Evolutionary conservation across 2,888 invertebrate genomes (phyloP).

Genomic region (Perdita meconis): DNA sequence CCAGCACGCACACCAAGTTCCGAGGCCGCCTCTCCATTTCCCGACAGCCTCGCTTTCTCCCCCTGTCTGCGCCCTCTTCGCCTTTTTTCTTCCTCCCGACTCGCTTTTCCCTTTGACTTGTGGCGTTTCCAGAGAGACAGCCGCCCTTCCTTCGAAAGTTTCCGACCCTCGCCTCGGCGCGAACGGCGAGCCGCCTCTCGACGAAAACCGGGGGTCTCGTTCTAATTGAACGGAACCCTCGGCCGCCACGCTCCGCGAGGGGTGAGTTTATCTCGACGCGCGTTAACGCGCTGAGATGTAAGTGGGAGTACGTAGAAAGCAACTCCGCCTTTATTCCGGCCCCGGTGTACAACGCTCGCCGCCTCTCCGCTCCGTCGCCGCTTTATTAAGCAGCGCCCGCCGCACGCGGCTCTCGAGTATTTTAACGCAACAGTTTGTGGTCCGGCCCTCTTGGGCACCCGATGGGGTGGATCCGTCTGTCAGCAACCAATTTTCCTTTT

Average conservation of each 20-base stretch:
- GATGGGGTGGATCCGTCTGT: conserved; percentile 25
- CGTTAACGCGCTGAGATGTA: conserved; percentile 73
- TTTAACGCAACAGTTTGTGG: conserved; percentile 82
- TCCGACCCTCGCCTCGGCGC: conserved; percentile 60
- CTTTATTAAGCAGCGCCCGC: conserved; percentile 72
- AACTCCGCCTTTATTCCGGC: conserved; percentile 67
- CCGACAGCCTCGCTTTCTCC: conserved; percentile 26
- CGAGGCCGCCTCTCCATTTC: conserved; percentile 39
- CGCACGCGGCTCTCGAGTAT: conserved; percentile 68
- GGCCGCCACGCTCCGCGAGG: conserved; percentile 63
- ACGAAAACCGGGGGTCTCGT: conserved; percentile 47
- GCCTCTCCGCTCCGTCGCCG: conserved; percentile 47
- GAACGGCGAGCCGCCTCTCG: conserved; percentile 57
- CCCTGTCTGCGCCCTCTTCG: background rate
- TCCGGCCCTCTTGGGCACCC: conserved; percentile 44
- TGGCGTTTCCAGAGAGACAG: conserved; percentile 38
- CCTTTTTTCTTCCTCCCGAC: background rate
- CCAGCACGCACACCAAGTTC: conserved; percentile 44
- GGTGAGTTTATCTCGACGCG: conserved; percentile 74
- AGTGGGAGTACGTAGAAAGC: conserved; percentile 71
- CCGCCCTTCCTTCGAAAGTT: conserved; percentile 52
- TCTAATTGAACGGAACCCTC: conserved; percentile 73
- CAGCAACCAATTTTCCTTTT: conserved; percentile 56
- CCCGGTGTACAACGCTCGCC: conserved; percentile 33
- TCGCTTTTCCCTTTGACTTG: conserved; percentile 46